A percentile compares a stretch with the other conserved stretches of the same genome.
These are phyloP conservation scores for Psephotus haematonotus DNA, from an alignment of 2,113 vertebrate species.

Conservation along the genomic window DNA sequence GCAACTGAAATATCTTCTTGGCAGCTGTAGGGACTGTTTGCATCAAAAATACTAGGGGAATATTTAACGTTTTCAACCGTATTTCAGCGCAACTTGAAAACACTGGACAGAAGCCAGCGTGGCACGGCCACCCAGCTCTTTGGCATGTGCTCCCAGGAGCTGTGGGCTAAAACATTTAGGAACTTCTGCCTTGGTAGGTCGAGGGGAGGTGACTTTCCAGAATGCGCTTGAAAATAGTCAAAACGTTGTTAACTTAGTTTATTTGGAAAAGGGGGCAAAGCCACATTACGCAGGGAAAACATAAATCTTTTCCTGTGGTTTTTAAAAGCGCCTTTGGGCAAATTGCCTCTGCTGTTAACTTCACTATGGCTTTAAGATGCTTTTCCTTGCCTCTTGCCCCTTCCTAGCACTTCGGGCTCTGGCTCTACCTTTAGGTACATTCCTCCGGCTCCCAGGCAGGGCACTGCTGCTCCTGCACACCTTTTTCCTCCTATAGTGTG, in stretches of 20 bases:
- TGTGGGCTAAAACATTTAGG: background rate
- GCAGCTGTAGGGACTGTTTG: background rate
- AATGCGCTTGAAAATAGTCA: slow-evolving; percentile 50
- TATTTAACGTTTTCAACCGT: background rate
- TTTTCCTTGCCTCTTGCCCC: slow-evolving; percentile 14
- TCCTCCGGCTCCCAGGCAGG: background rate
- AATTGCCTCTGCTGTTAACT: slow-evolving; percentile 56
- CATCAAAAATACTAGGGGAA: background rate
- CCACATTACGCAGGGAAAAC: slow-evolving; percentile 56
- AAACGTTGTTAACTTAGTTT: slow-evolving; percentile 62
- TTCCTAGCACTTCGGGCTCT: background rate
- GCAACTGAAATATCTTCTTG: background rate
- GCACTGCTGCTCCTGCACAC: background rate
- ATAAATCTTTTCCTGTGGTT: slow-evolving; percentile 70
- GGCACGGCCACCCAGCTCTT: slow-evolving; percentile 19
- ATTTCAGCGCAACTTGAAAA: slow-evolving; percentile 10
- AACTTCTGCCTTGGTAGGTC: slow-evolving; percentile 35
- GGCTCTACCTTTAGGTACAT: background rate
- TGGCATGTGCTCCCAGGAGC: slow-evolving; percentile 30
- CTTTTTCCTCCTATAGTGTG: background rate
- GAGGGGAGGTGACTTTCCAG: slow-evolving; percentile 39
- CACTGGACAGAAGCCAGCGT: background rate
- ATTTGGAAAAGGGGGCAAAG: slow-evolving; percentile 59
- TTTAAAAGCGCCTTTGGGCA: slow-evolving; percentile 68
- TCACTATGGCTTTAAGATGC: slow-evolving; percentile 36